phyloP scores from a whole-genome alignment of 2,797 vertebrate genomes.

The Enteromius anoplus region DNA sequence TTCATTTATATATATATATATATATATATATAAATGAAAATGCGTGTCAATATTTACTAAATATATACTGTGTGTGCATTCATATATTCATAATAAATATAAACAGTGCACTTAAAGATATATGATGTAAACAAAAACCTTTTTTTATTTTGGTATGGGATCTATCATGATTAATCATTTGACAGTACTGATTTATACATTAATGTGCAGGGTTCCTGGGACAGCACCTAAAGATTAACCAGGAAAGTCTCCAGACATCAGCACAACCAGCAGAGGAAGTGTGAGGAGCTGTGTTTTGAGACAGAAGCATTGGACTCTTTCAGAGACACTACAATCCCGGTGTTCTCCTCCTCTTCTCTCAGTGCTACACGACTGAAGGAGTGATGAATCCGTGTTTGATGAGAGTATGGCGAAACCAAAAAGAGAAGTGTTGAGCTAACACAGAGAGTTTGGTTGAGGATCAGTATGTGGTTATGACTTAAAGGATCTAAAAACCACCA shows the following conservation, averaged over 20 bases:
- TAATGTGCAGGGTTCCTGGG: background rate
- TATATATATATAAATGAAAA: no score
- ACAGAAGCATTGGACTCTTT: background rate
- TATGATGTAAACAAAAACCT: no score
- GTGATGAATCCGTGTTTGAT: constrained; percentile 8
- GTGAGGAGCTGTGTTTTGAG: background rate
- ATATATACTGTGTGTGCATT: no score
- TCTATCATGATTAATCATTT: no score
- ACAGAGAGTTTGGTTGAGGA: constrained; percentile 25
- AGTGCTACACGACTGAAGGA: background rate
- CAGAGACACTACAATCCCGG: background rate
- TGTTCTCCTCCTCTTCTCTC: background rate
- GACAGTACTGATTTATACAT: background rate
- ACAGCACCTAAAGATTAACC: background rate
- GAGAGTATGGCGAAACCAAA: constrained; percentile 2
- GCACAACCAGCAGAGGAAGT: background rate
- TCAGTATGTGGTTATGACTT: background rate
- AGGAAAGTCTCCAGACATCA: constrained; percentile 11
- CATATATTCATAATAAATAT: no score
- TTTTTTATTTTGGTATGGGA: background rate
- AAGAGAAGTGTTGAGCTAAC: constrained; percentile 21
- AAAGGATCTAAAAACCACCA: constrained; percentile 35
- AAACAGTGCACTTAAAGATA: no score
- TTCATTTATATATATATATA: no score
- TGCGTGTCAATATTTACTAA: no score